Evolutionary conservation across 1,140 invertebrate genomes (phyloP).

Genomic region (Drosophila sproati): DNA sequence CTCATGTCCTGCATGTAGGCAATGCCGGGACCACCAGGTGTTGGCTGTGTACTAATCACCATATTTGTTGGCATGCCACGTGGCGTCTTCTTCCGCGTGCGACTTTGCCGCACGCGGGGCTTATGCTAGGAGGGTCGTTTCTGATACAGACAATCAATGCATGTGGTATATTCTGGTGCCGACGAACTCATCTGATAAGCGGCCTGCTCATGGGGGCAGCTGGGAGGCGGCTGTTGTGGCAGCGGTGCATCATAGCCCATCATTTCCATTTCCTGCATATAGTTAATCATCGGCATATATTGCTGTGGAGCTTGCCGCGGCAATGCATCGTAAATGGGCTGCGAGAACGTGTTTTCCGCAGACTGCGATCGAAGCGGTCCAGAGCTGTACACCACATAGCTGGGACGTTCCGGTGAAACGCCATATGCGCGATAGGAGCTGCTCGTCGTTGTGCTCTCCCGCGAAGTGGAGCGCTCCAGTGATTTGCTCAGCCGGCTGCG

Average conservation of each 20-base stretch:
- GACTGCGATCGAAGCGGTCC: conserved; percentile 81
- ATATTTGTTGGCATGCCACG: conserved; percentile 53
- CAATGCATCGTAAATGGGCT: conserved; percentile 68
- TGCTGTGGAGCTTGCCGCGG: conserved; percentile 62
- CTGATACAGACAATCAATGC: conserved; percentile 88
- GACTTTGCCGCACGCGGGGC: conserved; percentile 85
- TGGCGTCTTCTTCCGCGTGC: conserved; percentile 84
- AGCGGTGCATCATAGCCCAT: conserved; percentile 39
- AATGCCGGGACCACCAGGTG: conserved; percentile 58
- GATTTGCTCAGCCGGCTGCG: conserved; percentile 77
- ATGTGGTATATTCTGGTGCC: conserved; percentile 88
- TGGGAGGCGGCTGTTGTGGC: conserved; percentile 14
- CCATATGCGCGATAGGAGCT: conserved; percentile 79
- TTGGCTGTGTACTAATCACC: conserved; percentile 67
- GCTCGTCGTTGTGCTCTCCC: conserved; percentile 75
- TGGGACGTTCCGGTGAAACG: conserved; percentile 72
- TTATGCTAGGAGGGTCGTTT: conserved; percentile 87
- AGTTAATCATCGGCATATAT: conserved; percentile 53
- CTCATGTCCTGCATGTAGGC: conserved; percentile 67
- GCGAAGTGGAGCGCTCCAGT: conserved; percentile 74
- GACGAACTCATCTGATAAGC: conserved; percentile 86
- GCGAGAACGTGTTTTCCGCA: conserved; percentile 79
- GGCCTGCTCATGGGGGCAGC: conserved; percentile 62
- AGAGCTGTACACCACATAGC: conserved; percentile 68
- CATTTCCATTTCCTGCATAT: conserved; percentile 48